These are phyloP conservation scores for Acanthacorydalis orientalis DNA, from an alignment of 2,888 invertebrate species.

Conservation along the genomic window DNA sequence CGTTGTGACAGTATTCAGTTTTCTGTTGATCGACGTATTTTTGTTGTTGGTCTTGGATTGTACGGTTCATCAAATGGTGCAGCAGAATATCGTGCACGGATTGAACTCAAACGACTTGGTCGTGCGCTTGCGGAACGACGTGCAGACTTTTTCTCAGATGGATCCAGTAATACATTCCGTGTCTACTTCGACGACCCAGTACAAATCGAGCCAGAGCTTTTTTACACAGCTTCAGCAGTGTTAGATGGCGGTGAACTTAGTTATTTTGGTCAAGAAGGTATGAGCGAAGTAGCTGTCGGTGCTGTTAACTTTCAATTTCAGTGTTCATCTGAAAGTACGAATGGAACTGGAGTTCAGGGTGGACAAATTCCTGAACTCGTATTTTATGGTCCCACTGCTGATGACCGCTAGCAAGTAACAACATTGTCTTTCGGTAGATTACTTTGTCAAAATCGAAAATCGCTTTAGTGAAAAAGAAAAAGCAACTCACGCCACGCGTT, in stretches of 20 bases:
- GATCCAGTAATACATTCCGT: slow-evolving; percentile 90
- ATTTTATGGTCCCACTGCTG: slow-evolving; percentile 73
- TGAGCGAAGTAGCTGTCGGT: slow-evolving; percentile 82
- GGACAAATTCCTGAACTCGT: slow-evolving; percentile 95
- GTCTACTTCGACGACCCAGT: slow-evolving; percentile 71
- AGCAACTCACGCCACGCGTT: too few species aligned
- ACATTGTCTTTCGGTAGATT: too few species aligned
- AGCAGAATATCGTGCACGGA: slow-evolving; percentile 86
- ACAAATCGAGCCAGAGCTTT: slow-evolving; percentile 84
- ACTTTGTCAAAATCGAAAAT: too few species aligned
- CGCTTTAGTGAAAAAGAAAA: too few species aligned
- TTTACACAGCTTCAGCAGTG: slow-evolving; percentile 91
- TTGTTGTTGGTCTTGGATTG: slow-evolving; percentile 87
- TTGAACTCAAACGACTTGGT: slow-evolving; percentile 81
- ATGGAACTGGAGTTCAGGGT: slow-evolving; percentile 93
- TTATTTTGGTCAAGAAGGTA: slow-evolving; percentile 93
- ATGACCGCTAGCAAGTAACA: slow-evolving; percentile 12
- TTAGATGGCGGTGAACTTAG: slow-evolving; percentile 86
- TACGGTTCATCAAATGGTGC: slow-evolving; percentile 94
- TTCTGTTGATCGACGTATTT: slow-evolving; percentile 87
- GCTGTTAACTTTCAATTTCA: slow-evolving; percentile 94
- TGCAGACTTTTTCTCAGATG: slow-evolving; percentile 90
- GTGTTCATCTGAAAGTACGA: slow-evolving; percentile 92
- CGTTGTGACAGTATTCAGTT: slow-evolving; percentile 95
- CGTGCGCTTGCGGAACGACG: slow-evolving; percentile 78